Percentiles rank a stretch among this genome's conserved stretches.
phyloP scores from a whole-genome alignment of 2,888 invertebrate genomes.

The Brachyptera risi region DNA sequence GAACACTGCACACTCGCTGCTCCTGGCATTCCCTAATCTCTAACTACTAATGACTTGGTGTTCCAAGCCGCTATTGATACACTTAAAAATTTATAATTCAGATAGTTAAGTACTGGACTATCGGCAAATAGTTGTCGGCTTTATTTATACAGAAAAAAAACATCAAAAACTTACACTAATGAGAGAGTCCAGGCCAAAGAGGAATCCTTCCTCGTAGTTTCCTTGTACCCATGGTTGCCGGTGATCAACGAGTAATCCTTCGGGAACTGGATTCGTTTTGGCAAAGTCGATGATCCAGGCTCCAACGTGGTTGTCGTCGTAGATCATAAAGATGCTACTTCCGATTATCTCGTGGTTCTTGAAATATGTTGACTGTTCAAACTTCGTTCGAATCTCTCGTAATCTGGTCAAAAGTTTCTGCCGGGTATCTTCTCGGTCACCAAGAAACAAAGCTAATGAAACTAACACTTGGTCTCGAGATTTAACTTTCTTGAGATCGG shows the following conservation, averaged over 20 bases:
- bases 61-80: no score
- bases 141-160: not conserved
- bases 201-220: slow-evolving; percentile 95
- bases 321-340: slow-evolving; percentile 66
- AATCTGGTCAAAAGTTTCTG: slow-evolving; percentile 68
- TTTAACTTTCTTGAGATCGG: slow-evolving; percentile 83
- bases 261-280: slow-evolving; percentile 76
- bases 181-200: slow-evolving; percentile 88
- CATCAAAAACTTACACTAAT: slow-evolving; percentile 57
- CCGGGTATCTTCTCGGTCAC: slow-evolving; percentile 59
- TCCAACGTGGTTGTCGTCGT: slow-evolving; percentile 82
- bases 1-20: no score
- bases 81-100: no score
- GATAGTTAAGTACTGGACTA: no score
- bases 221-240: slow-evolving; percentile 81
- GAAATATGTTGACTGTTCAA: slow-evolving; percentile 83
- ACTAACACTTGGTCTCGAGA: slow-evolving; percentile 68
- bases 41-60: no score
- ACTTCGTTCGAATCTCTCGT: slow-evolving; percentile 67
- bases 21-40: no score
- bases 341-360: slow-evolving; percentile 71
- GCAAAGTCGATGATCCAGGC: slow-evolving; percentile 98
- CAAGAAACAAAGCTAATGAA: slow-evolving; percentile 72
- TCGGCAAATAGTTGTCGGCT: no score
- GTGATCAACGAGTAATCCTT: slow-evolving; percentile 68